phyloP scores from a whole-genome alignment of 2,113 vertebrate genomes.

The Cacatua alba region DNA sequence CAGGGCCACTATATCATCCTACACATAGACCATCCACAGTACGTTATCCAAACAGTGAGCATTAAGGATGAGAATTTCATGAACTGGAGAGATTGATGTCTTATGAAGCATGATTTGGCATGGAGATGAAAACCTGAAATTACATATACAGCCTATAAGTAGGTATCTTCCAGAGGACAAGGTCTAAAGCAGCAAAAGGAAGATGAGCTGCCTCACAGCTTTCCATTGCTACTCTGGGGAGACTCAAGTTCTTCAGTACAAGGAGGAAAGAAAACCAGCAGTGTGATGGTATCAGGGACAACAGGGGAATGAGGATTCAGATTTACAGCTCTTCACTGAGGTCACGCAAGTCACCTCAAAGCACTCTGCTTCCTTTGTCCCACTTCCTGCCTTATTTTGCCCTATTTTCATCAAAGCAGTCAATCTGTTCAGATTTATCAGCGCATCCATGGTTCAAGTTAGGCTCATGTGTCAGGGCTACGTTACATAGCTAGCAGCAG shows the following conservation, averaged over 20 bases:
- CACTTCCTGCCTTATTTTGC: not conserved
- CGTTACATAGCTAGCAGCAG: not conserved
- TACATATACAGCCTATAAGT: not conserved
- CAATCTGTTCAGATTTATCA: not conserved
- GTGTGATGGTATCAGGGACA: not conserved
- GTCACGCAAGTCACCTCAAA: not conserved
- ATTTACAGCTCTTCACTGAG: not conserved
- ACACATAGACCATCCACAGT: not conserved
- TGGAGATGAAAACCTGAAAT: not conserved
- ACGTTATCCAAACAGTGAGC: not conserved
- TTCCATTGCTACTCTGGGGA: not conserved
- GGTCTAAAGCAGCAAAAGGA: not conserved
- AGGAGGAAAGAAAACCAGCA: not conserved
- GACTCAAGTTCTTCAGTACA: not conserved
- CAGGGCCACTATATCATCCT: not conserved
- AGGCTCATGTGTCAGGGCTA: not conserved
- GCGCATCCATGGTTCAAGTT: not conserved
- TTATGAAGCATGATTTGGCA: not conserved
- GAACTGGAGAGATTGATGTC: not conserved
- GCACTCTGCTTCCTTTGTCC: not conserved
- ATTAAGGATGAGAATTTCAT: not conserved
- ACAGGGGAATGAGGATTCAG: not conserved
- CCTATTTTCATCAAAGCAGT: not conserved
- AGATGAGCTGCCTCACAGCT: not conserved
- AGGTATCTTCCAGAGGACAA: not conserved